Evolutionary conservation across 2,888 invertebrate genomes (phyloP), one percentile per base, ranked within the genome.

Genomic region (Amblyjoppa fuscipennis): DNA sequence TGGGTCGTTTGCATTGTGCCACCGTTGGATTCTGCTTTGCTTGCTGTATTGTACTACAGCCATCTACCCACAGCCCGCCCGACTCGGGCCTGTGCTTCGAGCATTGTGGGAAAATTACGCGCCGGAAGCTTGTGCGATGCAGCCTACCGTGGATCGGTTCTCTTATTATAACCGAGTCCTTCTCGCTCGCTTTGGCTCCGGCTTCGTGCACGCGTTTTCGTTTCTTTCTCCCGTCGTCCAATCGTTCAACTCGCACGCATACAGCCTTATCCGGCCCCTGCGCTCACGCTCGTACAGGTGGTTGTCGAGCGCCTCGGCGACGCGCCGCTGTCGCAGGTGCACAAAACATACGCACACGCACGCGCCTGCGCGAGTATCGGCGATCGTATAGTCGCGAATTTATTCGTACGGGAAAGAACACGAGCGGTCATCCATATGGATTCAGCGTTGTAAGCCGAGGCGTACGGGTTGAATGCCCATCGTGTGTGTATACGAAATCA

Each of bases 41-140:
- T 51, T 56, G 38, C 71, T 31, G 16, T 34, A 71, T 5, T 16
- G 34, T 34, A 34, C 31, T 34, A 34, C 25, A 41, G 41, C 34
- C 51, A 25, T 25, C 56, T 66, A 71, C 53, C 25, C 20, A 69
- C n/a, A 16, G 16, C 13, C 49, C 49, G 25, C 13, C 70, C 68
- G 61, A 61, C 74, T 69, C 69, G 73, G 3, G 68, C 70, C 59
- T 69, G 68, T 38, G 73, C 73, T 74, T 45, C 31, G 41, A 84
- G 80, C 64, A 87, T 87, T 89, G 88, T 90, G 89, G 89, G 87
- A 88, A 90, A 89, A 85, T 68, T 84, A 87, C 85, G 84, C 89
- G 87, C 90, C 90, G 90, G 91, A 90, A 90, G 88, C 87, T 88
- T 86, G 86, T 85, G 68, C 69, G 88, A 90, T 87, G 88, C 90